phyloP scores from a whole-genome alignment of 2,888 invertebrate genomes.

The Aricia artaxerxes region DNA sequence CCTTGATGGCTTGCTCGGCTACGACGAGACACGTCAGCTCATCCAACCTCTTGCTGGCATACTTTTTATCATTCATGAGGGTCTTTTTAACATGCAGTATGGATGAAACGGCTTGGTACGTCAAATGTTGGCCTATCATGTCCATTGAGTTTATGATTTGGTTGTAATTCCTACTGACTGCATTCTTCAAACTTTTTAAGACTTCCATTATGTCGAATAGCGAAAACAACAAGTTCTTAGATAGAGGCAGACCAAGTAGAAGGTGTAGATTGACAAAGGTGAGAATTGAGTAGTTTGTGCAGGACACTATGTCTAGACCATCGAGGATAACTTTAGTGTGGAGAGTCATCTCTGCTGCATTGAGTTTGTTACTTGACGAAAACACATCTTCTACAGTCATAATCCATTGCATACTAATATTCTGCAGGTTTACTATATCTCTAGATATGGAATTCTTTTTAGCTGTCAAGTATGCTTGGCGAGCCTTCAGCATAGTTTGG shows the following conservation, averaged over 20 bases:
- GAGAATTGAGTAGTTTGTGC: conserved; percentile 77
- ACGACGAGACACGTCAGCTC: conserved; percentile 87
- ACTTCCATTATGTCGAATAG: conserved; percentile 91
- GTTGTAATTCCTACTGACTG: conserved; percentile 84
- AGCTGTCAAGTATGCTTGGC: conserved; percentile 79
- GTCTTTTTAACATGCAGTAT: conserved; percentile 85
- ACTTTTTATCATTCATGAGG: conserved; percentile 82
- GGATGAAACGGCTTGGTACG: conserved; percentile 86
- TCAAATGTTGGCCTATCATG: conserved; percentile 89
- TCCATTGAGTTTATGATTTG: conserved; percentile 86
- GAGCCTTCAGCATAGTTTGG: conserved; percentile 69
- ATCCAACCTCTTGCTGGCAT: conserved; percentile 84
- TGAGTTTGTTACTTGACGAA: conserved; percentile 61
- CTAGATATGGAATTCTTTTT: conserved; percentile 82
- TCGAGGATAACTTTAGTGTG: conserved; percentile 67
- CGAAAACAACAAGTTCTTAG: conserved; percentile 86
- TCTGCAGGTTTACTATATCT: conserved; percentile 78
- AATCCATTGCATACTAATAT: conserved; percentile 63
- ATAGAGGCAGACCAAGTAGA: conserved; percentile 87
- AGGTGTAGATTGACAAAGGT: conserved; percentile 85
- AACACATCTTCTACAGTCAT: conserved; percentile 65
- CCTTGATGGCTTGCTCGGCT: conserved; percentile 84
- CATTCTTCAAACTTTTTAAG: conserved; percentile 87
- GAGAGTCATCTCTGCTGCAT: conserved; percentile 68
- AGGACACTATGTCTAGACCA: conserved; percentile 86